Conservation (phyloP, 2,113 vertebrate genomes). For the Cacatua alba region DNA sequence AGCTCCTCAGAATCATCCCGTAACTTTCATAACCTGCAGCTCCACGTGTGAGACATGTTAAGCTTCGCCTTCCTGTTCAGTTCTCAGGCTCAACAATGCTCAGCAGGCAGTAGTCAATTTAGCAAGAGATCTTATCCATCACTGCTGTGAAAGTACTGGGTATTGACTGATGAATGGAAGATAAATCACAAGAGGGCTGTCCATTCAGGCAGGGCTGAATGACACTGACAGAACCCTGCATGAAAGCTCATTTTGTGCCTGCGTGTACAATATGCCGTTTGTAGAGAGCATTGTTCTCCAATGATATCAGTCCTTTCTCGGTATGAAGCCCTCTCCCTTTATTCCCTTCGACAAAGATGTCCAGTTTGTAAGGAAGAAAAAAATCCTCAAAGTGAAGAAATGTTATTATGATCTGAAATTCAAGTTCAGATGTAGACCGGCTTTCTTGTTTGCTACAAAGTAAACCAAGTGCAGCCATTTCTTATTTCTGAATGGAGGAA, state of each 20-base stretch:
- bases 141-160: constrained; percentile 70
- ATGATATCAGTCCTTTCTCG: constrained; percentile 66
- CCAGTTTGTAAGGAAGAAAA: constrained; percentile 50
- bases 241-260: constrained; percentile 76
- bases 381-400: constrained; percentile 56
- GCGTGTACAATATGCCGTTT: constrained; percentile 75
- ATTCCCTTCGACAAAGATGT: constrained; percentile 69
- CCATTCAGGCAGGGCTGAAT: constrained; percentile 78
- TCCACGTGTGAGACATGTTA: constrained; percentile 31
- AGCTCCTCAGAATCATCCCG: neutral
- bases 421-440: constrained; percentile 53
- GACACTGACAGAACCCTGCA: constrained; percentile 72
- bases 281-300: constrained; percentile 63
- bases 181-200: constrained; percentile 78
- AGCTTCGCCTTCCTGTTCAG: constrained; percentile 54
- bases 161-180: constrained; percentile 79
- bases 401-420: constrained; percentile 64
- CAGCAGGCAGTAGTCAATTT: constrained; percentile 80
- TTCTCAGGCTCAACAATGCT: constrained; percentile 76
- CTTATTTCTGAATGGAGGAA: neutral
- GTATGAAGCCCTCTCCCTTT: constrained; percentile 69
- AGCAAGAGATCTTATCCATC: constrained; percentile 77
- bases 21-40: constrained; percentile 29
- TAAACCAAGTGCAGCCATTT: constrained; percentile 17
- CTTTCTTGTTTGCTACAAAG: constrained; percentile 45